phyloP scores from a whole-genome alignment of 2,113 vertebrate species.

The Psittacara wagleri region DNA sequence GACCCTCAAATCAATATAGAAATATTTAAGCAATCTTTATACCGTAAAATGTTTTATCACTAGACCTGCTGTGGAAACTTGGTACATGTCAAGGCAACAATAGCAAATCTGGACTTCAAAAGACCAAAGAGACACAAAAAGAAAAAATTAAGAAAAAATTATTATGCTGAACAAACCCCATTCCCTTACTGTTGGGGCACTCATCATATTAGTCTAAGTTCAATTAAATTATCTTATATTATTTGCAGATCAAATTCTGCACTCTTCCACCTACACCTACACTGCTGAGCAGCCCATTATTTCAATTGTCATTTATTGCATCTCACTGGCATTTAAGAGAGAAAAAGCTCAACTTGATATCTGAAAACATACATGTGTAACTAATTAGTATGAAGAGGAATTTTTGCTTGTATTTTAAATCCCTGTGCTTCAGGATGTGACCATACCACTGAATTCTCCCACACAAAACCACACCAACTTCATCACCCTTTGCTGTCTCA shows the following conservation, averaged over 20 bases:
- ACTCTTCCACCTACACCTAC: neutral
- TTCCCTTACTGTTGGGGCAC: neutral
- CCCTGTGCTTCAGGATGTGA: neutral
- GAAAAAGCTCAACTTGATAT: neutral
- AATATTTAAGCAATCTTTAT: neutral
- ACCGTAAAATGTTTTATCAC: neutral
- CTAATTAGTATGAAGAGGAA: neutral
- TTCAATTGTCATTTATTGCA: neutral
- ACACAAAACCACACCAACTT: neutral
- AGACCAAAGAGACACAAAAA: neutral
- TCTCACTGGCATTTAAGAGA: neutral
- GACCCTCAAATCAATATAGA: neutral
- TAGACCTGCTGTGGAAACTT: neutral
- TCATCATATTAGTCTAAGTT: neutral
- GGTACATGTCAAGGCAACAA: neutral
- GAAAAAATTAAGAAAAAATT: neutral
- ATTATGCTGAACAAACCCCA: neutral
- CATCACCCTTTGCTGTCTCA: fast-evolving
- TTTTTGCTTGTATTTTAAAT: neutral
- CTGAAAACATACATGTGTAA: neutral
- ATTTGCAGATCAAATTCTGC: neutral
- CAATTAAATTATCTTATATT: neutral
- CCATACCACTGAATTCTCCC: neutral
- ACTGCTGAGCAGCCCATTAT: neutral
- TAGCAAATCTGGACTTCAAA: neutral